Percentiles rank a stretch among this genome's conserved stretches.
Conservation (phyloP, 1,140 invertebrate species). For the Hyphantria cunea region DNA sequence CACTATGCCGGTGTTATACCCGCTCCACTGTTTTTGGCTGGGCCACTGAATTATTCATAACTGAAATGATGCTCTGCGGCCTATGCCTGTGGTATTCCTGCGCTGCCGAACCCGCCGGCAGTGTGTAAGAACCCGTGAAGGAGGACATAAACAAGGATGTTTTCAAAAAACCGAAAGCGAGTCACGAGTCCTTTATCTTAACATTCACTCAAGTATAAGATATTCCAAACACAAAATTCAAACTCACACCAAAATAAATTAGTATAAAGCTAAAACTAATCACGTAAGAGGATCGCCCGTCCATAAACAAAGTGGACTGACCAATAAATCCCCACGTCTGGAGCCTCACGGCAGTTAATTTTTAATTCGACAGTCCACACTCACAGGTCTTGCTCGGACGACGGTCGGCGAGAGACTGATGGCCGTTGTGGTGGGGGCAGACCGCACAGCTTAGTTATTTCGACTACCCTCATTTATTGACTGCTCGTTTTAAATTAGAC, state of each 20-base stretch:
- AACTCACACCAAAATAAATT: constrained; percentile 31
- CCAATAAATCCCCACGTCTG: constrained; percentile 54
- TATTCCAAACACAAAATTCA: constrained; percentile 18
- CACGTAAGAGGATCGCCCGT: constrained; percentile 51
- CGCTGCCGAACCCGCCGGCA: no score
- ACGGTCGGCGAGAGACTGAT: constrained; percentile 49
- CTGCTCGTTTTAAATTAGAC: constrained; percentile 65
- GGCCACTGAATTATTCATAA: no score
- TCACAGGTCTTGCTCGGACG: constrained; percentile 36
- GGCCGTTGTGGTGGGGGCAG: constrained; percentile 42
- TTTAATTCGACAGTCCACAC: constrained; percentile 44
- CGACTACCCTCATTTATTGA: constrained; percentile 71
- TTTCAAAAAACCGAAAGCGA: no score
- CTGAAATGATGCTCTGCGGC: no score
- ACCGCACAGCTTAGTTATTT: constrained; percentile 69
- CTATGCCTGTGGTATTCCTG: no score
- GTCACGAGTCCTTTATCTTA: no score
- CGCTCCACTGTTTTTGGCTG: no score
- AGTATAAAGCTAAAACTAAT: constrained; percentile 49
- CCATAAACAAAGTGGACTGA: constrained; percentile 54
- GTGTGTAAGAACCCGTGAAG: no score
- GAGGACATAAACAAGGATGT: no score
- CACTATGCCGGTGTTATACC: no score
- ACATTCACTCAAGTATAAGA: no score
- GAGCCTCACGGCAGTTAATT: constrained; percentile 35